Evolutionary conservation across 2,888 invertebrate genomes (phyloP).

Genomic region (Sesia bembeciformis): DNA sequence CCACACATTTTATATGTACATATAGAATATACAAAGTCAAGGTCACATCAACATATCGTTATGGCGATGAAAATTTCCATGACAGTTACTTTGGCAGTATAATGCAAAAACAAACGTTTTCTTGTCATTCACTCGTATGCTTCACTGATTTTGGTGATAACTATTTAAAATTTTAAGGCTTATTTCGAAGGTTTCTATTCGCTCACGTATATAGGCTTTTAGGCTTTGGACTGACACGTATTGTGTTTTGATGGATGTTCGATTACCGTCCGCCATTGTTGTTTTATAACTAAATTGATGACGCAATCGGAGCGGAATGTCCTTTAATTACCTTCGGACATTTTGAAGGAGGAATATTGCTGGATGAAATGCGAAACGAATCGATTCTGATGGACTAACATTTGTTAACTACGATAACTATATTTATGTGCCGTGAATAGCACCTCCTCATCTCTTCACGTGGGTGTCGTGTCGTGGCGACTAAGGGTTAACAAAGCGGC

Average conservation of each 20-base stretch:
- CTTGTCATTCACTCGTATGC: background rate
- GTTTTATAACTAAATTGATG: background rate
- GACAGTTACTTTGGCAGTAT: background rate
- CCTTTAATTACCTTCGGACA: background rate
- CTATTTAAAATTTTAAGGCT: background rate
- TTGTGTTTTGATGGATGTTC: background rate
- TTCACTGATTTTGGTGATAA: background rate
- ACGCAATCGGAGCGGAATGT: background rate
- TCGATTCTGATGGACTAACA: too few relatives aligned
- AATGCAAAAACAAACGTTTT: background rate
- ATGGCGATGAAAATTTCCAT: background rate
- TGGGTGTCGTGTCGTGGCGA: too few relatives aligned
- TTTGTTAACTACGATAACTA: too few relatives aligned
- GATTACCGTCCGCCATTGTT: background rate
- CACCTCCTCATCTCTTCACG: too few relatives aligned
- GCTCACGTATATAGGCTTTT: too few relatives aligned
- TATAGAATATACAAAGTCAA: background rate
- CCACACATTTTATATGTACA: background rate
- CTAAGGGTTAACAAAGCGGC: too few relatives aligned
- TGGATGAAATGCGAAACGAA: too few relatives aligned
- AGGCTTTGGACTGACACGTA: background rate
- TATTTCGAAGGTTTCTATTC: too few relatives aligned
- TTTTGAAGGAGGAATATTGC: background rate
- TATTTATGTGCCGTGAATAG: too few relatives aligned
- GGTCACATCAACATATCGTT: too few relatives aligned